Percentiles rank a stretch among this genome's conserved stretches.
These are phyloP conservation scores for Tretioscincus oriximinensis DNA, from an alignment of 2,113 vertebrate species.

Conservation along the genomic window DNA sequence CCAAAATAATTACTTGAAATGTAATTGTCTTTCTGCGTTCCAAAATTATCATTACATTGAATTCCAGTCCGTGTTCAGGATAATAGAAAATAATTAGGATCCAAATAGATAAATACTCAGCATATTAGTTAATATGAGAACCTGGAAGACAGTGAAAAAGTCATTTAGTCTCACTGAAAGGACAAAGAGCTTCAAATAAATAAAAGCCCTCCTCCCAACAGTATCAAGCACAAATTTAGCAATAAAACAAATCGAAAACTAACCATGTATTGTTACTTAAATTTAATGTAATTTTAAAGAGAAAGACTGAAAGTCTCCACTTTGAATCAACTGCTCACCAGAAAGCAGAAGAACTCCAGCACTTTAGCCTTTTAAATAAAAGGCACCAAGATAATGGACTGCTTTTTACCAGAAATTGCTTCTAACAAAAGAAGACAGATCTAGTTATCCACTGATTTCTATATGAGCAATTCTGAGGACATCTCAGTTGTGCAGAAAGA, in stretches of 20 bases:
- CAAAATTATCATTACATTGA: conserved; percentile 62
- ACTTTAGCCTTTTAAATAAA: accelerated
- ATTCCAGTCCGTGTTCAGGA: conserved; percentile 67
- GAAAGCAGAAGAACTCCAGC: conserved; percentile 7
- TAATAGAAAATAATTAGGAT: conserved; percentile 70
- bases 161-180: conserved; percentile 66
- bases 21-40: conserved; percentile 59
- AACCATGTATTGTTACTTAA: conserved; percentile 8
- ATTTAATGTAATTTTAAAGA: not conserved
- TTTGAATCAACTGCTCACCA: conserved; percentile 21
- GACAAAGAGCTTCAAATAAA: conserved; percentile 57
- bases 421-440: conserved; percentile 39
- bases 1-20: conserved; percentile 65
- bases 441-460: conserved; percentile 19
- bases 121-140: conserved; percentile 71
- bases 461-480: conserved; percentile 16
- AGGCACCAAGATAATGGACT: conserved; percentile 3
- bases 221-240: conserved; percentile 30
- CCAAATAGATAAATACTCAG: conserved; percentile 72
- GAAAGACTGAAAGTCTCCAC: conserved; percentile 17
- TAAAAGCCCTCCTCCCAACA: conserved; percentile 55
- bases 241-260: conserved; percentile 12
- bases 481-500: conserved; percentile 11
- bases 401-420: conserved; percentile 12
- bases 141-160: conserved; percentile 73